Base-by-base conservation (phyloP, 2,113 vertebrate genomes). In the Dryoscopus gambensis region DNA sequence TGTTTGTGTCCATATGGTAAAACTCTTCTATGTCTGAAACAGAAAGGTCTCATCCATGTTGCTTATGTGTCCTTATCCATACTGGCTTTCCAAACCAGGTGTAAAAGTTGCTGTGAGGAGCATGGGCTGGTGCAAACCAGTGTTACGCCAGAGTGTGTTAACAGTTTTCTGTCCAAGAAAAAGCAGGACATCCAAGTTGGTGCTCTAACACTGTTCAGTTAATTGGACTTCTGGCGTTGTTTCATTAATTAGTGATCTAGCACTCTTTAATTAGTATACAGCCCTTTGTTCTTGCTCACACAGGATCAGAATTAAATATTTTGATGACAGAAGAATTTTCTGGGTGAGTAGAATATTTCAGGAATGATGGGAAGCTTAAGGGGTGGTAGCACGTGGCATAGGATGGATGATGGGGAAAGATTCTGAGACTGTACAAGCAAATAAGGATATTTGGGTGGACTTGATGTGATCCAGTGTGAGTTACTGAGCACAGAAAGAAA, bases 51-150 rank as follows among this genome's bases (percentile, higher is more conserved):
- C 23, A 31, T 16, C 60, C 35, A 22, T 11, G 55, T 17, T 74
- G 21, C 9, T n/a, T 13, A 0, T 4, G 21, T 5, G 25, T 13
- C 35, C 24, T 33, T 2, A 1, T 30, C 60, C 30, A 18, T 2
- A 2, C 8, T 47, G 69, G 28, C 60, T 70, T 91, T 44, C 50
- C 60, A 88, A 69, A 64, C 37, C 8, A 4, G 0, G 10, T 3
- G 9, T 22, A 31, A 46, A 27, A 70, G 17, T 10, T 47, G 30
- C 55, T 60, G 2, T 55, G 33, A 40, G 49, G 13, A 76, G 10
- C 30, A 31, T 0, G 5, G 62, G 47, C 47, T 80, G 57, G 18
- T 57, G 31, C 31, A 92, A 84, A 39, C 6, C 52, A 17, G 47
- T 35, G n/a, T 33, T 22, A n/a, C 9, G 15, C 8, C 53, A 75